Evolutionary conservation across 2,797 vertebrate genomes (phyloP), one percentile per base, ranked within the genome.

Genomic region (Poecilia wingei): DNA sequence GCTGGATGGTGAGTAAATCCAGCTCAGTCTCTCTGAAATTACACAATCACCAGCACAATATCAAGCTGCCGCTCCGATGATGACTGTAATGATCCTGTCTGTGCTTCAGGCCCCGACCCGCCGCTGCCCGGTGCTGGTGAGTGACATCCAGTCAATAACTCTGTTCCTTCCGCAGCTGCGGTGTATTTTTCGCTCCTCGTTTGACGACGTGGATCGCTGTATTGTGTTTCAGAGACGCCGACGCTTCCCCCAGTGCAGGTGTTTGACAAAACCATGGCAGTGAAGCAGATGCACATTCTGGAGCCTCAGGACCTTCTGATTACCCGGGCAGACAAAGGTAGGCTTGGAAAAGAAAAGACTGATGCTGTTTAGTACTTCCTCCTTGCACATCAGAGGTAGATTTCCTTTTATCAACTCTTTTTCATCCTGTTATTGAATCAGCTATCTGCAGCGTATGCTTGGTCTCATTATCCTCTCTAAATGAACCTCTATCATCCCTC

Each of bases 231-330:
- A 99, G 98, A 97, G 74, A 94, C 94, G 36, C 96, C 96, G 68
- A 49, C 89, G 25, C 91, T 95, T 0, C 94, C 94, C 51, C 94
- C 96, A 0, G 95, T 97, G 84, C 97, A 97, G 22, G 96, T 99
- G 85, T 98, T 99, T 43, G 98, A 99, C 94, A 98, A 96, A 94
- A 98, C 97, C 72, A 94, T 99, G 90, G 95, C 96, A 10, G 95
- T 99, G 91, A 99, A 98, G 91, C 98, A 99, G 95, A 96, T 99
- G 95, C 97, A 99, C 25, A 94, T 99, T 80, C 95, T 99, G 0
- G 98, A 99, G 96, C 93, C 95, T 77, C 96, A 98, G 95, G 97
- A 99, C 94, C 96, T 99, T 71, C 96, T 99, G 77, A 95, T 99
- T 89, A 95, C 95, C 83, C 94, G 97, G 91, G 97, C 97, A 33